Evolutionary conservation across 1,140 invertebrate species (phyloP).

Genomic region (Caenorhabditis brenneri): DNA sequence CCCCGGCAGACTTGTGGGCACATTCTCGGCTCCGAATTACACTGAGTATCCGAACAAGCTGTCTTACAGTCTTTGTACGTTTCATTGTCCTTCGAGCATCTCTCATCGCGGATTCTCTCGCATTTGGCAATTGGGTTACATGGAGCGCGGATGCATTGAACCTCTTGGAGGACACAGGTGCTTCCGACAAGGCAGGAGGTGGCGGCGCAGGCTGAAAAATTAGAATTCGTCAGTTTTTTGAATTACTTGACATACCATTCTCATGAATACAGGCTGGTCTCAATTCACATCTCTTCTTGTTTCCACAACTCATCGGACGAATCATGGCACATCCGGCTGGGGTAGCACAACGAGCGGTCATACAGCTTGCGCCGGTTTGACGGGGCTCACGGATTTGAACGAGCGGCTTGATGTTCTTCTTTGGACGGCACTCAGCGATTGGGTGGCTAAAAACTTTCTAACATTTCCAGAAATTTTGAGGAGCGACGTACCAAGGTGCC

Average conservation of each 20-base stretch:
- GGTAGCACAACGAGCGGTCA: not conserved
- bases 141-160: slow-evolving; percentile 24
- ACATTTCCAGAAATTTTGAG: not conserved
- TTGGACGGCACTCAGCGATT: not conserved
- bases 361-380: not conserved
- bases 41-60: not conserved
- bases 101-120: not conserved
- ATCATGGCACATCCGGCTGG: not conserved
- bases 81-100: not conserved
- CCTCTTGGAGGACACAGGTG: slow-evolving; percentile 30
- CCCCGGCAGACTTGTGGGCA: not conserved
- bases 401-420: not conserved
- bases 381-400: slow-evolving; percentile 1
- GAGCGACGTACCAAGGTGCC: not conserved
- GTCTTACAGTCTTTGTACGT: not conserved
- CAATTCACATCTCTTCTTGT: not conserved
- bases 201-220: not conserved
- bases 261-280: not conserved
- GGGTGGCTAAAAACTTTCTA: not conserved
- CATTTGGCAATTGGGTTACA: slow-evolving; percentile 31
- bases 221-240: too few species aligned
- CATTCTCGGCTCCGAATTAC: not conserved
- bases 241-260: too few species aligned
- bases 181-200: not conserved
- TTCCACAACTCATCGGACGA: not conserved